Evolutionary conservation across 2,888 invertebrate genomes (phyloP).

Genomic region (Tipula vernalis): DNA sequence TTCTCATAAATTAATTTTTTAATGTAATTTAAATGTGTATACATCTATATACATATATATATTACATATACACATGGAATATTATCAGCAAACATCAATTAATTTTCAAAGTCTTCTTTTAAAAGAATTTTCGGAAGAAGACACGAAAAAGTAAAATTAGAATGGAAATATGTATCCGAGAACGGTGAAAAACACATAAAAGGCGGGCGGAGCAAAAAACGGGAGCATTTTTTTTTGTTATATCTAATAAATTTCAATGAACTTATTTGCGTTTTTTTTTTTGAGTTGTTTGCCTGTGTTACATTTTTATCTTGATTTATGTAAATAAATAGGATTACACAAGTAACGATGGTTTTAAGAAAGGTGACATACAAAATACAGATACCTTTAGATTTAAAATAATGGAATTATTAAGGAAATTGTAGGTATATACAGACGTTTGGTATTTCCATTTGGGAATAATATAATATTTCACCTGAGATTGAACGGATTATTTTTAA

Average conservation of each 20-base stretch:
- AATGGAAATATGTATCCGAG: not conserved
- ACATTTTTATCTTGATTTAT: not conserved
- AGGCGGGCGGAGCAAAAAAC: not conserved
- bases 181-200: not conserved
- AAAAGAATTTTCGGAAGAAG: not conserved
- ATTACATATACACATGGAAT: not conserved
- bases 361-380: not conserved
- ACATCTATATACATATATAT: not conserved
- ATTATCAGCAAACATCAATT: not conserved
- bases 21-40: not conserved
- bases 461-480: not conserved
- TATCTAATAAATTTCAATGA: slow-evolving; percentile 1
- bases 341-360: not conserved
- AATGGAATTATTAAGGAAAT: not conserved
- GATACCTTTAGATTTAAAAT: not conserved
- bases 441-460: not conserved
- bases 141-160: not conserved
- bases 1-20: not conserved
- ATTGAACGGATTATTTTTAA: not conserved
- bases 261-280: not conserved
- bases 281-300: not conserved
- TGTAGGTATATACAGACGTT: not conserved
- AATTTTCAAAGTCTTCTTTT: not conserved
- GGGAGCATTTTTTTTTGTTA: not conserved
- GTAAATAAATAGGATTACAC: not conserved